phyloP scores from a whole-genome alignment of 2,113 vertebrate genomes.

The Dendropsophus ebraccatus region DNA sequence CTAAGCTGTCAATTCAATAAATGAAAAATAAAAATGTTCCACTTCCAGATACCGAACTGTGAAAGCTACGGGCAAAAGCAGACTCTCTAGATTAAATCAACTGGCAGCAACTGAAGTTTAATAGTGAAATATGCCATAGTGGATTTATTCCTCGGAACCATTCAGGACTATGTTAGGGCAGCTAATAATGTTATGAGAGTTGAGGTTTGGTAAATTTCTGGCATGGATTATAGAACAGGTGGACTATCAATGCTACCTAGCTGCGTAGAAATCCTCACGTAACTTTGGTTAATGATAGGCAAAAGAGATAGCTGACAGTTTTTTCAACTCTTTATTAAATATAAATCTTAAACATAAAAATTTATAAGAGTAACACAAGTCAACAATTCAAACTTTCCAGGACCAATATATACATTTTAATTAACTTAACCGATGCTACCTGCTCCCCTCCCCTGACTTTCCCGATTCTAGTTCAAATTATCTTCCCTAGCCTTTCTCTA shows the following conservation, averaged over 20 bases:
- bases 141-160: neutral
- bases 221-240: neutral
- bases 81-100: constrained; percentile 10
- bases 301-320: neutral
- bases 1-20: constrained; percentile 26
- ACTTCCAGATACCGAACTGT: constrained; percentile 10
- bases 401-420: too few species aligned
- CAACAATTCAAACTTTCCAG: too few species aligned
- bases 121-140: neutral
- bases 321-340: too few species aligned
- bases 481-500: too few species aligned
- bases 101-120: neutral
- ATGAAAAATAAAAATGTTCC: neutral
- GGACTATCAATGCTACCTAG: neutral
- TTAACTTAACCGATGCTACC: too few species aligned
- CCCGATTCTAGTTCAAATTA: too few species aligned
- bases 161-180: neutral
- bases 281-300: neutral
- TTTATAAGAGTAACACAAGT: too few species aligned
- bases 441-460: too few species aligned
- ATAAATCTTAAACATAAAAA: too few species aligned
- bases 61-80: neutral
- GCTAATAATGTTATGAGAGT: neutral
- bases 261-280: neutral
- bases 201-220: neutral